A percentile compares a stretch with the other conserved stretches of the same genome.
Conservation (phyloP, 2,888 invertebrate genomes). For the Melolontha melolontha region DNA sequence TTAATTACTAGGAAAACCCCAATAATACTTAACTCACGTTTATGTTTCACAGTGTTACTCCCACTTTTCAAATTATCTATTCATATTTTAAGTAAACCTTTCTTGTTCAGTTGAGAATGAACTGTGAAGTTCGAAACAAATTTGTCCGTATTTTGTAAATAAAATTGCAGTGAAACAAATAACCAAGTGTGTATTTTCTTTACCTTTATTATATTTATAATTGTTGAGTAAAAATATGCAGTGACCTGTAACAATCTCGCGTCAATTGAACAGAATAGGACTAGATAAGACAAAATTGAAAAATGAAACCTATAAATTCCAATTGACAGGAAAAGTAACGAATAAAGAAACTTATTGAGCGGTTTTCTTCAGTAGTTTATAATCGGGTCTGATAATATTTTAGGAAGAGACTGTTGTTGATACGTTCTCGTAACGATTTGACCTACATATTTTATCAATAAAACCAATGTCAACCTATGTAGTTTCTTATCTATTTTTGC, state of each 20-base stretch:
- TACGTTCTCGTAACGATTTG: conserved; percentile 6
- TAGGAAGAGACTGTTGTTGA: conserved; percentile 12
- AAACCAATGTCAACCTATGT: conserved; percentile 16
- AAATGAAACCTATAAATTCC: conserved; percentile 1
- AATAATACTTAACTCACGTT: too few species aligned
- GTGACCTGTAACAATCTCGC: neutral
- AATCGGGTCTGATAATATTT: neutral
- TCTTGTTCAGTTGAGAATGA: too few species aligned
- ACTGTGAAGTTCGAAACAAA: too few species aligned
- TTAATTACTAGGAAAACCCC: too few species aligned
- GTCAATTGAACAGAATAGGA: neutral
- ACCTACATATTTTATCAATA: conserved; percentile 15
- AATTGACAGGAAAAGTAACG: conserved; percentile 1
- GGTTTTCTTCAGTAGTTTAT: conserved; percentile 1
- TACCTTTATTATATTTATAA: too few species aligned
- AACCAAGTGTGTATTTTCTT: too few species aligned
- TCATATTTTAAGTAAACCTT: too few species aligned
- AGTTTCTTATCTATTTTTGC: conserved; percentile 21
- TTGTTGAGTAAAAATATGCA: too few species aligned
- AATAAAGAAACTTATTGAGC: conserved; percentile 4
- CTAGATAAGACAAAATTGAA: conserved; percentile 13
- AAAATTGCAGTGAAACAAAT: too few species aligned
- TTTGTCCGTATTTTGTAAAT: too few species aligned
- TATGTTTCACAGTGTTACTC: too few species aligned
- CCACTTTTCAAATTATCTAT: too few species aligned